These are phyloP conservation scores for Ophioninae sp. DNA, from an alignment of 2,888 invertebrate genomes.

Conservation along the genomic window DNA sequence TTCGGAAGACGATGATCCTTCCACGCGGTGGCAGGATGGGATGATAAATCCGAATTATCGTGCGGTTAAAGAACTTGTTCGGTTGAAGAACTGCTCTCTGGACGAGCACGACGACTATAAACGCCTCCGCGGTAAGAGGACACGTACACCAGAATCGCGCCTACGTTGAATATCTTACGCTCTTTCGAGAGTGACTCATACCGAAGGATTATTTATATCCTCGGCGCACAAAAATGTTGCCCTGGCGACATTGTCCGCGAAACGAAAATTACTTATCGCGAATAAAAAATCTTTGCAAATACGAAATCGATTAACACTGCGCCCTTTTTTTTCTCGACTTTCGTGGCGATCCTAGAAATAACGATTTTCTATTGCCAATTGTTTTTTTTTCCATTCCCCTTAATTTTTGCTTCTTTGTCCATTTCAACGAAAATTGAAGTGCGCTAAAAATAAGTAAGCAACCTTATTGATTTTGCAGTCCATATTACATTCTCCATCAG, in stretches of 20 bases:
- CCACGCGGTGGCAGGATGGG: constrained; percentile 24
- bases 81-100: constrained; percentile 5
- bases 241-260: not conserved
- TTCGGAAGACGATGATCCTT: constrained; percentile 5
- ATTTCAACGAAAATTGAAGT: too few relatives aligned
- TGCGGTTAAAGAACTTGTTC: constrained; percentile 5
- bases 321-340: not conserved
- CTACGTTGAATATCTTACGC: constrained; percentile 43
- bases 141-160: constrained; percentile 42
- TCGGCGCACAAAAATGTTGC: not conserved
- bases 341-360: not conserved
- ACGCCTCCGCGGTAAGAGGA: constrained; percentile 62
- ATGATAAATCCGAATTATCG: constrained; percentile 21
- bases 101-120: constrained; percentile 60
- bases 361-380: too few relatives aligned
- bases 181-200: constrained; percentile 65
- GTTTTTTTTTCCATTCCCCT: too few relatives aligned
- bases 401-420: too few relatives aligned
- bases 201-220: constrained; percentile 16
- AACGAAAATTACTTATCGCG: not conserved
- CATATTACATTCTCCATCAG: too few relatives aligned
- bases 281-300: not conserved
- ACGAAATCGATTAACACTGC: not conserved
- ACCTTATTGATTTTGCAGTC: too few relatives aligned
- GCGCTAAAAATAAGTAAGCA: too few relatives aligned